phyloP scores from a whole-genome alignment of 2,797 vertebrate species.

The Buphagus erythrorhynchus region DNA sequence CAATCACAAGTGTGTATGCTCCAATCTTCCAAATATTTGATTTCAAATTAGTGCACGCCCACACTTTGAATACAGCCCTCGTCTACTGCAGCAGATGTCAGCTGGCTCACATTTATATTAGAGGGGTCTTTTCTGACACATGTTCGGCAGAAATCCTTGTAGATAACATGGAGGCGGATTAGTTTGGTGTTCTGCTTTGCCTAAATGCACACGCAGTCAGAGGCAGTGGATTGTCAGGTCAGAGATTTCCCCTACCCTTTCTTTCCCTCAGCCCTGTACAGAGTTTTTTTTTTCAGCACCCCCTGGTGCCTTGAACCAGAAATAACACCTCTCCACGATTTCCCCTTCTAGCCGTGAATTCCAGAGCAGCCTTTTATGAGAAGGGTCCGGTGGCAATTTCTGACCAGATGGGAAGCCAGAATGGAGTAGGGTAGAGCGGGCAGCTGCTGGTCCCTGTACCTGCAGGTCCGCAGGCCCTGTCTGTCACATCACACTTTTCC shows the following conservation, averaged over 20 bases:
- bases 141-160: background rate
- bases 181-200: background rate
- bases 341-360: background rate
- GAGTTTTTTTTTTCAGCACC: background rate
- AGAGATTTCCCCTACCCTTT: background rate
- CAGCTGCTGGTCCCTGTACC: constrained; percentile 25
- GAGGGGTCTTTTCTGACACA: background rate
- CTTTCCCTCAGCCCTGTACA: background rate
- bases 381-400: background rate
- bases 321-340: background rate
- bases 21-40: background rate
- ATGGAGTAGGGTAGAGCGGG: background rate
- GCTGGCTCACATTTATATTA: background rate
- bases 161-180: background rate
- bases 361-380: background rate
- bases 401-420: background rate
- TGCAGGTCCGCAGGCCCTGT: background rate
- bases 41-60: background rate
- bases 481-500: background rate
- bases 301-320: background rate
- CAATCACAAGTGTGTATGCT: background rate
- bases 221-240: background rate
- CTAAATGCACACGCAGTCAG: background rate
- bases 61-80: background rate
- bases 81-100: background rate